A percentile compares a stretch with the other conserved stretches of the same genome.
These are phyloP conservation scores for Morelia viridis DNA, from an alignment of 2,797 vertebrate genomes.

Conservation along the genomic window DNA sequence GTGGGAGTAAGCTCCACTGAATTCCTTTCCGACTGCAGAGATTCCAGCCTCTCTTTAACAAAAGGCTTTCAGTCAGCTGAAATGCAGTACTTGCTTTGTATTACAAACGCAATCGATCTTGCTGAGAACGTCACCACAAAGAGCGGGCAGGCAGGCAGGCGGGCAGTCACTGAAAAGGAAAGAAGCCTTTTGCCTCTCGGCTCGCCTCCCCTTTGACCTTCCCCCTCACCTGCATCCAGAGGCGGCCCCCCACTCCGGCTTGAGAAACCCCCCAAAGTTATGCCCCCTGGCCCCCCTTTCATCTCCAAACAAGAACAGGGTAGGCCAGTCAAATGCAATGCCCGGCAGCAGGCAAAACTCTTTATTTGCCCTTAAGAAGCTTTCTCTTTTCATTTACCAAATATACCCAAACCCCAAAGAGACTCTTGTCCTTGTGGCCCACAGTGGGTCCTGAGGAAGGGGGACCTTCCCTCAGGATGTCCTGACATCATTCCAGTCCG, in stretches of 20 bases:
- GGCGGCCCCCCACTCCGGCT: accelerated
- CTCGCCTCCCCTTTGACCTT: not conserved
- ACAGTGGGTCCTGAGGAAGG: not conserved
- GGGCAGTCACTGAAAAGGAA: not conserved
- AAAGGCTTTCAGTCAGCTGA: not conserved
- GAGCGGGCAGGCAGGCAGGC: accelerated
- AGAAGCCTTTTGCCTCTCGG: not conserved
- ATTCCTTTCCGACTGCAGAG: not conserved
- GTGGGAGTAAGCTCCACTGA: not conserved
- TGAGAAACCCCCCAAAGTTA: no score
- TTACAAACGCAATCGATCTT: accelerated
- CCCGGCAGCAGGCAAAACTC: not conserved
- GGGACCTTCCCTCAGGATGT: no score
- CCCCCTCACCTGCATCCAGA: no score
- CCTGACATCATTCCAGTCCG: not conserved
- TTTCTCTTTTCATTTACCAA: not conserved
- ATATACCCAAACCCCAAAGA: not conserved
- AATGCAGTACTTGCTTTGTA: not conserved
- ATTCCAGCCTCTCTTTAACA: no score
- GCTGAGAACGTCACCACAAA: not conserved
- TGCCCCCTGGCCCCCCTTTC: no score
- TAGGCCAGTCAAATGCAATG: not conserved
- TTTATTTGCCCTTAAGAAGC: not conserved
- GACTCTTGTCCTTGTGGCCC: no score
- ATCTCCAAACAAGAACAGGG: no score